Evolutionary conservation across 2,797 vertebrate species (phyloP).

Genomic region (Cynodonichthys magdalenae): DNA sequence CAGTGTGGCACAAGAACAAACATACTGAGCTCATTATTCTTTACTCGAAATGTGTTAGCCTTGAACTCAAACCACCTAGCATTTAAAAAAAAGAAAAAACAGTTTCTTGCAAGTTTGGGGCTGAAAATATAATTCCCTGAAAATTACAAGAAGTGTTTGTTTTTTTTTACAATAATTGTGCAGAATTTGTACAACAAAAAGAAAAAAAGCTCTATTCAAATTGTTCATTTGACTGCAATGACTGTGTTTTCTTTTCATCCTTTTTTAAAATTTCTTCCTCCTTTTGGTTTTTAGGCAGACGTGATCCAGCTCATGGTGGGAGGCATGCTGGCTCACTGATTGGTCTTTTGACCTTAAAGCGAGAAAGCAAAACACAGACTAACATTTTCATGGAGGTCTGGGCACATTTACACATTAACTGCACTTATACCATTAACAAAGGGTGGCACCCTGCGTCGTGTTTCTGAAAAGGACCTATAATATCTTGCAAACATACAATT

Average conservation of each 20-base stretch:
- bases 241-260: not conserved
- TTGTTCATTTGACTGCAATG: not conserved
- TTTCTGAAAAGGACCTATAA: not conserved
- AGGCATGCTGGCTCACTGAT: constrained; percentile 22
- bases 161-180: constrained; percentile 2
- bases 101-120: not conserved
- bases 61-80: constrained; percentile 31
- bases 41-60: constrained; percentile 33
- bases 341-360: constrained; percentile 66
- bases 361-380: constrained; percentile 67
- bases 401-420: constrained; percentile 52
- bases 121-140: constrained; percentile 1
- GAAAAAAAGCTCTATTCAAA: constrained; percentile 7
- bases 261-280: not conserved
- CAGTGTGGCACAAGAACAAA: constrained; percentile 52
- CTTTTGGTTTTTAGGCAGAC: not conserved
- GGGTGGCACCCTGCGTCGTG: constrained; percentile 10
- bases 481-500: constrained; percentile 5
- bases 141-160: not conserved
- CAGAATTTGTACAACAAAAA: not conserved
- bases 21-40: constrained; percentile 42
- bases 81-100: not conserved
- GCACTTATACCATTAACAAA: constrained; percentile 23
- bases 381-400: constrained; percentile 30
- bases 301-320: constrained; percentile 8